phyloP scores from a whole-genome alignment of 2,888 invertebrate genomes.

The Drosophila merina region DNA sequence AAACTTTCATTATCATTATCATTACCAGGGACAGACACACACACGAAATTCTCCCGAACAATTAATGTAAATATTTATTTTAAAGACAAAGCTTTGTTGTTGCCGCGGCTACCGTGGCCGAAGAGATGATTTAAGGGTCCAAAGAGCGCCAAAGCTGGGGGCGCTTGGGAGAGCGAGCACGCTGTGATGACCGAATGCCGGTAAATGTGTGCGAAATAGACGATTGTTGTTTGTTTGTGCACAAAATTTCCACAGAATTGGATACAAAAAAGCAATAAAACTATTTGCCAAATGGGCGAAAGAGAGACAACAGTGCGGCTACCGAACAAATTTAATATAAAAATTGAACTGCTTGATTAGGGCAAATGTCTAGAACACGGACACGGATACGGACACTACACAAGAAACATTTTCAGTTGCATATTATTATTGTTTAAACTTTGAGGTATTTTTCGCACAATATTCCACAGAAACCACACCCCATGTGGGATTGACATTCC shows the following conservation, averaged over 20 bases:
- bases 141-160: slow-evolving; percentile 7
- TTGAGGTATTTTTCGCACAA: neutral
- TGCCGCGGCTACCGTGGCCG: neutral
- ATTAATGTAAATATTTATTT: slow-evolving; percentile 62
- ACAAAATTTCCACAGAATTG: slow-evolving; percentile 35
- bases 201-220: slow-evolving; percentile 58
- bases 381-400: neutral
- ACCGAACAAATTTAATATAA: slow-evolving; percentile 20
- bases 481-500: neutral
- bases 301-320: neutral
- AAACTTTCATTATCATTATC: slow-evolving; percentile 33
- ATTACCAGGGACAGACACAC: slow-evolving; percentile 13
- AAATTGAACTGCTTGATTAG: slow-evolving; percentile 27
- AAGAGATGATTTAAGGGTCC: slow-evolving; percentile 17
- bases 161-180: slow-evolving; percentile 23
- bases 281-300: slow-evolving; percentile 6
- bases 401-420: neutral
- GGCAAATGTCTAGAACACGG: slow-evolving; percentile 15
- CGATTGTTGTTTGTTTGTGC: slow-evolving; percentile 11
- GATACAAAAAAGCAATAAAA: slow-evolving; percentile 6
- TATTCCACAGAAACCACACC: slow-evolving; percentile 1
- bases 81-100: slow-evolving; percentile 29
- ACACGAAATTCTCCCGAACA: slow-evolving; percentile 46
- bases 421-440: neutral
- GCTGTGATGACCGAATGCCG: slow-evolving; percentile 66